These are phyloP conservation scores for Nephrocerus scutellatus DNA, from an alignment of 2,888 invertebrate genomes.

Conservation along the genomic window DNA sequence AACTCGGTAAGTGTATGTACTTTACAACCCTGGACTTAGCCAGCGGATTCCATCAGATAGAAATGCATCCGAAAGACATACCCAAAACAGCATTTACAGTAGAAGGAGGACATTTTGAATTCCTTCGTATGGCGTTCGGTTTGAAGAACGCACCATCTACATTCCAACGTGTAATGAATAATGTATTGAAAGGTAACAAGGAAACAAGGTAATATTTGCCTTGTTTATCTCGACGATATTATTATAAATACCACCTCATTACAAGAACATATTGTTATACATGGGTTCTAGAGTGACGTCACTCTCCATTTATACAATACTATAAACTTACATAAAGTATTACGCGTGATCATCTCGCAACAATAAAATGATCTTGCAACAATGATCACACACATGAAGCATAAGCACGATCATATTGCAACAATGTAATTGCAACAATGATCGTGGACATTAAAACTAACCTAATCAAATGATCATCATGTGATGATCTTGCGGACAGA, in stretches of 20 bases:
- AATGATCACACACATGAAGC: too few relatives aligned
- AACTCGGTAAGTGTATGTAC: too few relatives aligned
- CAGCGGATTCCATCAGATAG: conserved; percentile 34
- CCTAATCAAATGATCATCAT: too few relatives aligned
- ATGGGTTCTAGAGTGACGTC: too few relatives aligned
- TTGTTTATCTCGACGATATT: conserved; percentile 22
- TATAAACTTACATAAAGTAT: too few relatives aligned
- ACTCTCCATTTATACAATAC: too few relatives aligned
- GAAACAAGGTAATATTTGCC: conserved; percentile 19
- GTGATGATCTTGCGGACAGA: too few relatives aligned
- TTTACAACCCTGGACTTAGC: conserved; percentile 33
- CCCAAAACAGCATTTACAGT: conserved; percentile 24
- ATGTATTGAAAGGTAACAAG: conserved; percentile 24
- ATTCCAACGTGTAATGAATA: conserved; percentile 22
- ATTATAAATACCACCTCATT: conserved; percentile 9
- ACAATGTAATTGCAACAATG: too few relatives aligned
- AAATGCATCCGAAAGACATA: conserved; percentile 23
- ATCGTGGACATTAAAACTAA: too few relatives aligned
- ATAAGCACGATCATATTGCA: too few relatives aligned
- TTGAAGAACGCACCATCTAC: conserved; percentile 19
- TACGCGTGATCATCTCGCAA: too few relatives aligned
- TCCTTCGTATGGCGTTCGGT: conserved; percentile 22
- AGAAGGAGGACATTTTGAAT: conserved; percentile 21
- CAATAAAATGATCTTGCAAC: too few relatives aligned
- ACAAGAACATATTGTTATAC: conserved; percentile 11